Percentiles rank a stretch among this genome's conserved stretches.
Conservation (phyloP, 1,140 invertebrate species). For the Drosophila seguyi region DNA sequence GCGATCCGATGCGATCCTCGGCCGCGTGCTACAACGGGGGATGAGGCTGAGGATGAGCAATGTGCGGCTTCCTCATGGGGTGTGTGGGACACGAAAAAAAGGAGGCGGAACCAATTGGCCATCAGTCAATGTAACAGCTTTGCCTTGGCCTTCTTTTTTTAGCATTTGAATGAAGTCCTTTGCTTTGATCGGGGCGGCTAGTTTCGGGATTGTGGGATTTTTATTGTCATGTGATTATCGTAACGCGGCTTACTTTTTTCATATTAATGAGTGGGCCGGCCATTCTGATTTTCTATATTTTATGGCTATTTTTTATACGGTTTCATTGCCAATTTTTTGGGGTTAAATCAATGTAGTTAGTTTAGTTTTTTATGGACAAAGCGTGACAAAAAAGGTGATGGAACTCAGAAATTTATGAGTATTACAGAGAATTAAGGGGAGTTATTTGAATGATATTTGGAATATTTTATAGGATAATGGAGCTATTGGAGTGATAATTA, state of each 20-base stretch:
- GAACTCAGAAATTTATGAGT: not conserved
- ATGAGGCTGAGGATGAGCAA: constrained; percentile 27
- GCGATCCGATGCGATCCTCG: constrained; percentile 31
- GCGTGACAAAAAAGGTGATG: constrained; percentile 38
- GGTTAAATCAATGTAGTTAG: constrained; percentile 17
- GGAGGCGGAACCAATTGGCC: constrained; percentile 76
- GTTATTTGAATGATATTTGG: not conserved
- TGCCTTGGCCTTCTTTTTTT: constrained; percentile 49
- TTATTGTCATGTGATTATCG: constrained; percentile 58
- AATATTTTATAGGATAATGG: not conserved
- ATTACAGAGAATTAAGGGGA: not conserved
- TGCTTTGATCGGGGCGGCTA: constrained; percentile 21
- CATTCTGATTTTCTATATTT: constrained; percentile 38
- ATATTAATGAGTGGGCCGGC: constrained; percentile 73
- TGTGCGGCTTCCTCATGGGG: constrained; percentile 2
- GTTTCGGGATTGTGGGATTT: constrained; percentile 65
- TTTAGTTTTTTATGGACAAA: constrained; percentile 40
- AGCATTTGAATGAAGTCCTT: constrained; percentile 45
- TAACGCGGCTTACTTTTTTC: constrained; percentile 19
- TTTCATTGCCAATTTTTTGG: constrained; percentile 33
- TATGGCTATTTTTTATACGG: constrained; percentile 65
- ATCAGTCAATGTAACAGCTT: constrained; percentile 78
- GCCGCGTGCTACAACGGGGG: constrained; percentile 60
- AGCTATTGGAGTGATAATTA: not conserved
- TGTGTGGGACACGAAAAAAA: constrained; percentile 41